phyloP scores from a whole-genome alignment of 2,888 invertebrate species.

The Dascillus cervinus region DNA sequence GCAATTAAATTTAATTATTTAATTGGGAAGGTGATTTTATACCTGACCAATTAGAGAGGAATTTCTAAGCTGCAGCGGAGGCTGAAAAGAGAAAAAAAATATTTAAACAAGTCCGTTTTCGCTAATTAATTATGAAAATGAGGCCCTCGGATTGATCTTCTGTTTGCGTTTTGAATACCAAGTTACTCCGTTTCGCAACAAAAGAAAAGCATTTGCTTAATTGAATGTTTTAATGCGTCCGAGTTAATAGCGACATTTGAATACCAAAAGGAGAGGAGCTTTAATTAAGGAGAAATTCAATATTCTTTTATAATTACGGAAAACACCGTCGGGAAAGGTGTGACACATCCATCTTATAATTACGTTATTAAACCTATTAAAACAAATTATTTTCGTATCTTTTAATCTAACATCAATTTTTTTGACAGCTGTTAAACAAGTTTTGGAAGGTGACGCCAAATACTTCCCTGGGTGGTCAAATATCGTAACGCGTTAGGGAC shows the following conservation, averaged over 20 bases:
- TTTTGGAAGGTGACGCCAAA: slow-evolving; percentile 9
- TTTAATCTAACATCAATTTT: slow-evolving; percentile 12
- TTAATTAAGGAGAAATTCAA: background rate
- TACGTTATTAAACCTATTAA: slow-evolving; percentile 14
- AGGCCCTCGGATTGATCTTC: too few relatives aligned
- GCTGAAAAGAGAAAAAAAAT: too few relatives aligned
- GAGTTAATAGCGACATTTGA: slow-evolving; percentile 20
- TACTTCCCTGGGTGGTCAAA: slow-evolving; percentile 11
- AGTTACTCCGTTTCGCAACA: slow-evolving; percentile 2
- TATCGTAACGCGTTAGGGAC: slow-evolving; percentile 8
- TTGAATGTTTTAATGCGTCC: slow-evolving; percentile 13
- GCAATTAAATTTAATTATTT: slow-evolving; percentile 10
- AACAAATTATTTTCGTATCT: slow-evolving; percentile 15
- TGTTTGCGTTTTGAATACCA: too few relatives aligned
- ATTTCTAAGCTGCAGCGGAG: too few relatives aligned
- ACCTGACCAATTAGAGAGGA: too few relatives aligned
- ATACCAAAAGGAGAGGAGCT: slow-evolving; percentile 17
- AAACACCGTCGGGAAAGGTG: slow-evolving; percentile 12
- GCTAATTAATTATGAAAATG: too few relatives aligned
- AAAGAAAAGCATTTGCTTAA: slow-evolving; percentile 15
- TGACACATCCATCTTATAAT: slow-evolving; percentile 14
- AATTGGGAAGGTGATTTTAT: slow-evolving; percentile 4
- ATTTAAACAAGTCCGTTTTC: too few relatives aligned
- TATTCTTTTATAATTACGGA: background rate
- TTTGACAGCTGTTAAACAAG: slow-evolving; percentile 14